Base-by-base conservation (phyloP, 1,140 invertebrate species). In the Theocolax elegans region DNA sequence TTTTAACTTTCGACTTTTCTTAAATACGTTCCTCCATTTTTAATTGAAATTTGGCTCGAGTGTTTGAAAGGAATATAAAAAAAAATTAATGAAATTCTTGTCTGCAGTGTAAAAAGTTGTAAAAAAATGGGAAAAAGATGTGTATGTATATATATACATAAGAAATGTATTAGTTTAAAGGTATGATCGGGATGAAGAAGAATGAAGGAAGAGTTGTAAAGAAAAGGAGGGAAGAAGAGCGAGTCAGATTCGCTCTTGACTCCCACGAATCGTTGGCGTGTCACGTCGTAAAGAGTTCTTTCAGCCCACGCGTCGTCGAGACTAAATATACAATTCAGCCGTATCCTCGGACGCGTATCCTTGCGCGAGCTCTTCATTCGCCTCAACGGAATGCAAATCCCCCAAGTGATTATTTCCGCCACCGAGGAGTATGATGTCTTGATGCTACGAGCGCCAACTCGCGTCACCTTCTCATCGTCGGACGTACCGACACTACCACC, bases 281-380 rank as follows among this genome's bases (percentile, higher is more conserved):
- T 56, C 58, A 27, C 59, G 38, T 70, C 68, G 68, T 70, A 70
- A 70, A 70, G 40, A 70, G 48, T 51, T 48, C 38, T 53, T 35
- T 35, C 31, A 4, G 31, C 60, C 68, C 60, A 70, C 68, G 59
- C 68, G 59, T 17, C 19, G 25, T 21, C 19, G 29, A 17, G 27
- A 27, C 68, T 70, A 70, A 70, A 63, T 63, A 64, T 70, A 70
- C 51, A 53, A 63, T 38, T 25, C 31, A 58, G 35, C 13, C 15
- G n/a, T 13, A 42, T 58, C 54, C 35, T 58, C 17, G 6, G 19
- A 35, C 10, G 48, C 21, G 9, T 25, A 44, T 60, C 58, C 54
- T 40, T 46, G 53, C 51, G 53, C 54, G 31, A 60, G 35, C 67
- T 69, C 67, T 69, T 69, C 67, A 62, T 69, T 63, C 27, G 27